Percentiles rank a stretch among this genome's conserved stretches.
Conservation (phyloP, 2,113 vertebrate species). For the Corapipo altera region DNA sequence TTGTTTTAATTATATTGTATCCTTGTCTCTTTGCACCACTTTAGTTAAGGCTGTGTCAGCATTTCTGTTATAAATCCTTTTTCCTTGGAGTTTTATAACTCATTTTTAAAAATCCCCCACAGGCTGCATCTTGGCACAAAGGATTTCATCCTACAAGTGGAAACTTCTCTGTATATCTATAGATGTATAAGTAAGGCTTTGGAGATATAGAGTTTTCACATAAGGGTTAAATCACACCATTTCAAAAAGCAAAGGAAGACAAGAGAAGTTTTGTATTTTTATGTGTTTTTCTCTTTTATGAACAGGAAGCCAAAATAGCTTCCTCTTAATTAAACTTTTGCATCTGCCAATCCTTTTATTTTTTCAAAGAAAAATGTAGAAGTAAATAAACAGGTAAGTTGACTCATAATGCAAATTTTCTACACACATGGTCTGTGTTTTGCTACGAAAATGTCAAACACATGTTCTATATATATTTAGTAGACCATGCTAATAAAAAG, state of each 20-base stretch:
- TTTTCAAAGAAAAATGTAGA: background rate
- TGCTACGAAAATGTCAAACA: background rate
- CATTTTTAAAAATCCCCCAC: background rate
- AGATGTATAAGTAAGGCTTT: background rate
- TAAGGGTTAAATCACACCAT: background rate
- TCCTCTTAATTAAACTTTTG: constrained; percentile 15
- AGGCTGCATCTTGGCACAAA: background rate
- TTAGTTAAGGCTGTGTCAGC: background rate
- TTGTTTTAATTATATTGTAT: constrained; percentile 57
- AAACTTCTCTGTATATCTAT: background rate
- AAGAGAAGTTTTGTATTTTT: background rate
- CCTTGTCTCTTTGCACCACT: background rate
- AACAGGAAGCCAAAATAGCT: background rate
- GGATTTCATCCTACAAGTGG: background rate
- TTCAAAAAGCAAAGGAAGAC: background rate
- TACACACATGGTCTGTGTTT: constrained; percentile 9
- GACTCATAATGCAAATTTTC: constrained; percentile 21
- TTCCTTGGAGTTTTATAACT: background rate
- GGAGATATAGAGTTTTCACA: background rate
- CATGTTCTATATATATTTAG: background rate
- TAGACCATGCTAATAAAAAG: background rate
- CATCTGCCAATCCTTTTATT: background rate
- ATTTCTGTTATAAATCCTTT: background rate
- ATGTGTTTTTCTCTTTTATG: background rate
- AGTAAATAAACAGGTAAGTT: constrained; percentile 32